Base-by-base conservation (phyloP, 2,888 invertebrate species). In the Caradrina clavipalpis region DNA sequence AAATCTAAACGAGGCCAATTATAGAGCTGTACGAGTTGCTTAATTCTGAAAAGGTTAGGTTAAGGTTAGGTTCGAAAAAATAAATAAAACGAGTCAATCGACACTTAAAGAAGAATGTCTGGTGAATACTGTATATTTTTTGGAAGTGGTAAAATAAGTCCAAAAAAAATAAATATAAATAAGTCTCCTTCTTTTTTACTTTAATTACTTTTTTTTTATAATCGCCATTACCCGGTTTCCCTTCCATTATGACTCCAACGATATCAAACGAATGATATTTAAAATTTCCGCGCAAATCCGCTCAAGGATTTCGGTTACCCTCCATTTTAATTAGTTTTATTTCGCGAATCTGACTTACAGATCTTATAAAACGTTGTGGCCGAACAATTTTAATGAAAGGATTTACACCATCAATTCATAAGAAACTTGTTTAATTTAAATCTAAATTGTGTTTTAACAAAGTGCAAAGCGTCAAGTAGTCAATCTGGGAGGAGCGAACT, bases 321-420 rank as follows among this genome's bases (percentile, higher is more conserved):
- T 86, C 84, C 84, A 86, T 89, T 93, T 92, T 92, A 94, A 94
- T 94, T 93, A 94, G 91, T 92, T 92, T 93, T 91, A 93, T 93
- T 94, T 92, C 89, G 81, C 86, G 85, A 90, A 91, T 90, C 89
- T 88, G 87, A 89, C 88, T 92, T 89, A 87, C 87, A 83, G 88
- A 92, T 91, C 92, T 92, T 91, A 92, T 90, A 92, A 92, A 92
- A 91, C 89, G 88, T 91, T 91, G 92, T 86, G 92, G 93, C 88
- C 87, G 91, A 94, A 93, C 90, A 93, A 93, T 91, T 94, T 93
- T 92, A 93, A 93, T 94, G 92, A 93, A 93, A 93, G 88, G 89
- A 90, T 90, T 89, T 87, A 88, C 87, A 84, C 86, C 88, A 86
- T 88, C 84, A 88, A 87, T 89, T 88, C 85, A 83, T 83, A 78